phyloP scores from a whole-genome alignment of 2,113 vertebrate genomes.

The Acrocephalus arundinaceus region DNA sequence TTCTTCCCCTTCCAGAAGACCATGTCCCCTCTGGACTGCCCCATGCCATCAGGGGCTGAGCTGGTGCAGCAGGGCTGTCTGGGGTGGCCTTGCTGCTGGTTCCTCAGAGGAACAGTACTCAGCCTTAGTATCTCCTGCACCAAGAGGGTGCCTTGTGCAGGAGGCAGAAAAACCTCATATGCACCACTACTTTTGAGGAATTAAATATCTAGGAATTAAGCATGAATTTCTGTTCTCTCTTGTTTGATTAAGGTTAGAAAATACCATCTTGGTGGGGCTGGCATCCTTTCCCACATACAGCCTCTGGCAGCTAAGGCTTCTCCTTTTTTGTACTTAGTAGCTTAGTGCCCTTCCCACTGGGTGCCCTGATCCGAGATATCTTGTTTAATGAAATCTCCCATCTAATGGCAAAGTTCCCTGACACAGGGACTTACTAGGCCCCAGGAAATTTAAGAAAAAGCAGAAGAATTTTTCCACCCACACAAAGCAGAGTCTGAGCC shows the following conservation, averaged over 20 bases:
- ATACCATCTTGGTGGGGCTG: accelerated
- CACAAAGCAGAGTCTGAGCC: neutral
- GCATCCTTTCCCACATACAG: neutral
- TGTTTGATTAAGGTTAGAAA: neutral
- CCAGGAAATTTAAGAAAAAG: neutral
- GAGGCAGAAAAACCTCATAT: neutral
- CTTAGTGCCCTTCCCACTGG: neutral
- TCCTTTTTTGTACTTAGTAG: neutral
- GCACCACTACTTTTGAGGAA: neutral
- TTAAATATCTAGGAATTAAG: neutral
- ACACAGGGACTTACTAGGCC: neutral
- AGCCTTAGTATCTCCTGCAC: neutral
- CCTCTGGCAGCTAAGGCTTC: neutral
- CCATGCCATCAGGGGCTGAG: accelerated
- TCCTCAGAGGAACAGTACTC: neutral
- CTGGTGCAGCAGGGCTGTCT: accelerated
- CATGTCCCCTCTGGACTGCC: neutral
- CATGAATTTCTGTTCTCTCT: neutral
- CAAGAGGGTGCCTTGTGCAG: neutral
- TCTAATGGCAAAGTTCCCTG: neutral
- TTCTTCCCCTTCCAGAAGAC: too few relatives aligned
- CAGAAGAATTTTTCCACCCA: neutral
- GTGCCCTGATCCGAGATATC: neutral
- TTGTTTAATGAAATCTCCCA: neutral
- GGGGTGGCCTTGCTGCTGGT: accelerated